A percentile compares a stretch with the other conserved stretches of the same genome.
Conservation (phyloP, 2,888 invertebrate species). For the Ornithoptera alexandrae region DNA sequence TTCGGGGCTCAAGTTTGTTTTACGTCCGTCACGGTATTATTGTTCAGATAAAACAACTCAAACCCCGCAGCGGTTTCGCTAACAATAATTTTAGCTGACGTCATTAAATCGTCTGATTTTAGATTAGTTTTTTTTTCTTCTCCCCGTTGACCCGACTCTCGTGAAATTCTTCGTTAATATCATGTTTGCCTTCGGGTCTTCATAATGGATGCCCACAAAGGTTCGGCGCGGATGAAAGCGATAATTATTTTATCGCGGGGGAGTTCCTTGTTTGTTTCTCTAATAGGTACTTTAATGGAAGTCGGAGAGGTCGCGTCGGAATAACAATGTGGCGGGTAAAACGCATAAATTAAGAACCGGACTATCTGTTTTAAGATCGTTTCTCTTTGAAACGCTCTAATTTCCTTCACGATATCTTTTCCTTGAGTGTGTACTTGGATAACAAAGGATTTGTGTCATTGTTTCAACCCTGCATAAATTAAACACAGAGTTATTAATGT, state of each 20-base stretch:
- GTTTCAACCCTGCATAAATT: conserved; percentile 11
- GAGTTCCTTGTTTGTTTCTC: conserved; percentile 78
- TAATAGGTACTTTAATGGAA: conserved; percentile 77
- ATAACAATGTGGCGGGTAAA: conserved; percentile 56
- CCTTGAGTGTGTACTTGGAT: conserved; percentile 16
- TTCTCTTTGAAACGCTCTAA: conserved; percentile 39
- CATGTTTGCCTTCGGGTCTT: conserved; percentile 54
- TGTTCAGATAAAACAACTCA: conserved; percentile 55
- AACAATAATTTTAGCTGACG: conserved; percentile 66
- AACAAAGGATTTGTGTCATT: conserved; percentile 25
- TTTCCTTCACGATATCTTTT: conserved; percentile 32
- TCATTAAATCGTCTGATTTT: conserved; percentile 64
- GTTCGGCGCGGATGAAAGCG: conserved; percentile 69
- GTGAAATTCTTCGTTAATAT: conserved; percentile 59
- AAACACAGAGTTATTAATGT: not conserved
- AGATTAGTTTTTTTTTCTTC: conserved; percentile 60
- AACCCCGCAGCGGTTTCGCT: conserved; percentile 47
- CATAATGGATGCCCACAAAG: conserved; percentile 45
- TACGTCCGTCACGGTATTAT: conserved; percentile 68
- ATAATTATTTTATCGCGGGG: conserved; percentile 76
- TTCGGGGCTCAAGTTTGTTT: conserved; percentile 65
- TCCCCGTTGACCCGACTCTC: conserved; percentile 42
- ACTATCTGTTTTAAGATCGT: conserved; percentile 51
- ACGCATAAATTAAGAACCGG: conserved; percentile 62
- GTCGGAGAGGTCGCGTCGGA: conserved; percentile 54